These are phyloP conservation scores for Polyergus mexicanus DNA, from an alignment of 1,140 invertebrate species.

Conservation along the genomic window DNA sequence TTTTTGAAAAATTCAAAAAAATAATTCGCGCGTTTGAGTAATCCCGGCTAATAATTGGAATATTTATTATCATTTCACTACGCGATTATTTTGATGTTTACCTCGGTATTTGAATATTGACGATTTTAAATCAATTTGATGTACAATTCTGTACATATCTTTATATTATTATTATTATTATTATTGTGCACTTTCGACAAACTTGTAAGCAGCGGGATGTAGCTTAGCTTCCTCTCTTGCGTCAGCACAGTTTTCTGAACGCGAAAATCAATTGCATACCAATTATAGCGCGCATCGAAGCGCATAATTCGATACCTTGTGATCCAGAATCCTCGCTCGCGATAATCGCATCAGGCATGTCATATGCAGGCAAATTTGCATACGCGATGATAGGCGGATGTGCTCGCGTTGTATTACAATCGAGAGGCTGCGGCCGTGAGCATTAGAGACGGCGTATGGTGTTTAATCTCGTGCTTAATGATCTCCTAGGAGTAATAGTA, in stretches of 20 bases:
- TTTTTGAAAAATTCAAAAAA: neutral
- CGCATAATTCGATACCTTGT: conserved; percentile 43
- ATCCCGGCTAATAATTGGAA: conserved; percentile 15
- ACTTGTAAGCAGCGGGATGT: conserved; percentile 13
- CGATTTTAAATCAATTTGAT: neutral
- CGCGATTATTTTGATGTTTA: neutral
- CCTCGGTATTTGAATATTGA: neutral
- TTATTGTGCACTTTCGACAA: neutral
- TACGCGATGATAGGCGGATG: conserved; percentile 65
- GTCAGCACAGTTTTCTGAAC: conserved; percentile 5
- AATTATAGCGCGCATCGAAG: conserved; percentile 55
- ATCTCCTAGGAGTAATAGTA: conserved; percentile 67
- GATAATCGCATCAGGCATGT: conserved; percentile 70
- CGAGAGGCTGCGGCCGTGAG: conserved; percentile 64
- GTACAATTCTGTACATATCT: neutral
- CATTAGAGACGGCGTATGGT: conserved; percentile 60
- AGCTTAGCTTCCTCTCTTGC: neutral
- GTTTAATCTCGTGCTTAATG: conserved; percentile 69
- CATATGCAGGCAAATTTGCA: conserved; percentile 71
- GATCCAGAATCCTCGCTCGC: conserved; percentile 59
- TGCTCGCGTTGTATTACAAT: conserved; percentile 69
- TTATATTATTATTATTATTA: too few relatives aligned
- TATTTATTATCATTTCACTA: neutral
- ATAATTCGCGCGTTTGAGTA: conserved; percentile 1
- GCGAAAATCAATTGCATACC: conserved; percentile 48